Percentiles rank a stretch among this genome's conserved stretches.
phyloP scores from a whole-genome alignment of 2,888 invertebrate species.

The Himalopsyche tibetana region DNA sequence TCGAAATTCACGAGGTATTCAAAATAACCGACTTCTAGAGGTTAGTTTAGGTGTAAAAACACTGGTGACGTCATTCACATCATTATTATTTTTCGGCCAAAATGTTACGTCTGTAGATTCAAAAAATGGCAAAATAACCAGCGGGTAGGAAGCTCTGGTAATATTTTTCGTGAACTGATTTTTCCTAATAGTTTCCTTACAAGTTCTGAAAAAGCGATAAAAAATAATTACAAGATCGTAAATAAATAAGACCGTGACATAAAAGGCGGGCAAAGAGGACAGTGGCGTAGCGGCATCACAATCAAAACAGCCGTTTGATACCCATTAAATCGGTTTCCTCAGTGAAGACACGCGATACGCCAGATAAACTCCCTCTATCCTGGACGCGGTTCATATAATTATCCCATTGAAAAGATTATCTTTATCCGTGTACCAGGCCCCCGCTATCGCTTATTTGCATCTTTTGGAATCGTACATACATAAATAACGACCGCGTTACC shows the following conservation, averaged over 20 bases:
- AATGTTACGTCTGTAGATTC: no score
- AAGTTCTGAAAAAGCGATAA: background rate
- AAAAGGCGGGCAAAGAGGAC: conserved; percentile 3
- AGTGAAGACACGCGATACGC: conserved; percentile 33
- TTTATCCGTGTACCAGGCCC: conserved; percentile 46
- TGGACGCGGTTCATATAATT: conserved; percentile 59
- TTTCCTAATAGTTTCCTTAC: background rate
- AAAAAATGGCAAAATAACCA: background rate
- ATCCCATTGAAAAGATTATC: conserved; percentile 65
- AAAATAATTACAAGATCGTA: conserved; percentile 41
- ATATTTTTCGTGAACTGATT: background rate
- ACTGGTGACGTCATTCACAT: no score
- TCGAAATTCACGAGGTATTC: no score
- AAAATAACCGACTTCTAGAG: no score
- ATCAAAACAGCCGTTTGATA: conserved; percentile 35
- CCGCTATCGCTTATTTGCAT: conserved; percentile 60
- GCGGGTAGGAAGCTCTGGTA: background rate
- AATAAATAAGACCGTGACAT: conserved; percentile 24
- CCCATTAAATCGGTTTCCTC: conserved; percentile 56
- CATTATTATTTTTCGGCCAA: no score
- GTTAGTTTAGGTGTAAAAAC: no score
- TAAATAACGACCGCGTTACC: conserved; percentile 49
- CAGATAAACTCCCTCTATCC: conserved; percentile 46
- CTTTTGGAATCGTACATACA: conserved; percentile 47
- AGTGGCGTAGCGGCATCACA: conserved; percentile 1